Evolutionary conservation across 2,888 invertebrate species (phyloP).

Genomic region (Laspeyria flexula): DNA sequence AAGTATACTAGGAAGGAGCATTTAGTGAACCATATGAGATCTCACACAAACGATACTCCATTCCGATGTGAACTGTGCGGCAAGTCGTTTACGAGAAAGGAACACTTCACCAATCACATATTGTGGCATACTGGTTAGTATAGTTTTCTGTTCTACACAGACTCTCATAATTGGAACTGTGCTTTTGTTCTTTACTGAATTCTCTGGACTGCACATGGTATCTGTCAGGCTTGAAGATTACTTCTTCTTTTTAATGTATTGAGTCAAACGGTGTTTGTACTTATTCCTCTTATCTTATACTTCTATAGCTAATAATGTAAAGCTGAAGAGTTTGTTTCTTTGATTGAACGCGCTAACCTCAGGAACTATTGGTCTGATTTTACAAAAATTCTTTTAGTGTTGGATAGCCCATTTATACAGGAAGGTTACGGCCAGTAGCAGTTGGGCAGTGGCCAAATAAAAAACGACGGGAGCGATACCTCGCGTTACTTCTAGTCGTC

Average conservation of each 20-base stretch:
- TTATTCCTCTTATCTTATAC: no score
- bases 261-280: no score
- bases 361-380: no score
- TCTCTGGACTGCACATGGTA: slow-evolving; percentile 41
- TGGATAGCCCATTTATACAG: no score
- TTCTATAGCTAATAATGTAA: no score
- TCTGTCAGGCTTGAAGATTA: slow-evolving; percentile 68
- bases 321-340: no score
- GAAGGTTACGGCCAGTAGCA: no score
- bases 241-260: background rate
- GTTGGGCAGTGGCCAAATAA: no score
- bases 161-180: background rate
- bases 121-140: slow-evolving; percentile 93
- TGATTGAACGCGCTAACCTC: no score
- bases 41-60: slow-evolving; percentile 95
- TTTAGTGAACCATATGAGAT: slow-evolving; percentile 94
- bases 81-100: slow-evolving; percentile 95
- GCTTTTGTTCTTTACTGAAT: background rate
- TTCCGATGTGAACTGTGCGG: slow-evolving; percentile 95
- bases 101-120: slow-evolving; percentile 96
- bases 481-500: no score
- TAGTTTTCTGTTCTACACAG: slow-evolving; percentile 48
- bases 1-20: slow-evolving; percentile 96
- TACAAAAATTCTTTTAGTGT: no score
- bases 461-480: no score